Conservation (phyloP, 2,113 vertebrate genomes). For the Osmerus mordax region DNA sequence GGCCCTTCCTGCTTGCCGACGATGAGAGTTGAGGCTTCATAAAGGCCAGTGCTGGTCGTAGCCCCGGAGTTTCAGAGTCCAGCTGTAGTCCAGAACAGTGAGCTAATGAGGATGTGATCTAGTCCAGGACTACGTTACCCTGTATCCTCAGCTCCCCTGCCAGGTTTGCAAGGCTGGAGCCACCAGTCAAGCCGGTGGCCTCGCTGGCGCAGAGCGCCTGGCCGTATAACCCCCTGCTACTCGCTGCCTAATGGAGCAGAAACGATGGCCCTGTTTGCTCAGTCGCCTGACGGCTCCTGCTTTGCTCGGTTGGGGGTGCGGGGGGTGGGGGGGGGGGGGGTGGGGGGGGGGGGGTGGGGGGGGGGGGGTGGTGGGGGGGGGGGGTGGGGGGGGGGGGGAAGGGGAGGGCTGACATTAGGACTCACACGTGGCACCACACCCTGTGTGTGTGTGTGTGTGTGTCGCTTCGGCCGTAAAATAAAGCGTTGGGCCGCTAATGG, state of each 20-base stretch:
- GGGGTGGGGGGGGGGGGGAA: neutral
- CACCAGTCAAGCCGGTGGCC: constrained; percentile 29
- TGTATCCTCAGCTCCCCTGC: constrained; percentile 40
- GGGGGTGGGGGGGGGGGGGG: constrained; percentile 14
- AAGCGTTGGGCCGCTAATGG: constrained; percentile 66
- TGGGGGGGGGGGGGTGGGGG: constrained; percentile 32
- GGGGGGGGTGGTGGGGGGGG: constrained; percentile 15
- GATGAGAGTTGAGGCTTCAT: neutral
- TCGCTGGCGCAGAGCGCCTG: neutral
- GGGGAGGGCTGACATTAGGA: constrained; percentile 53
- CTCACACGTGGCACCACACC: constrained; percentile 58
- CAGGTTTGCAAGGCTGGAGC: constrained; percentile 40
- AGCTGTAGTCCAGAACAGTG: neutral
- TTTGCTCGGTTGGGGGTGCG: constrained; percentile 29
- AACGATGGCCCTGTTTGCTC: constrained; percentile 55
- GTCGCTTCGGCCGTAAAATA: constrained; percentile 60
- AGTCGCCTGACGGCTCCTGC: constrained; percentile 55
- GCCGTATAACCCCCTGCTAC: neutral
- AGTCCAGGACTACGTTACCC: constrained; percentile 44
- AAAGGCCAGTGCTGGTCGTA: too few species aligned
- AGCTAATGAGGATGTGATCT: constrained; percentile 31
- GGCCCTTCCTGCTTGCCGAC: too few species aligned
- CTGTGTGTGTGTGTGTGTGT: constrained; percentile 58
- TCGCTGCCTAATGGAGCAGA: constrained; percentile 61
- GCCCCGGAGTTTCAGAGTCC: neutral